Evolutionary conservation across 2,113 vertebrate species (phyloP).

Genomic region (Corvus cornix): DNA sequence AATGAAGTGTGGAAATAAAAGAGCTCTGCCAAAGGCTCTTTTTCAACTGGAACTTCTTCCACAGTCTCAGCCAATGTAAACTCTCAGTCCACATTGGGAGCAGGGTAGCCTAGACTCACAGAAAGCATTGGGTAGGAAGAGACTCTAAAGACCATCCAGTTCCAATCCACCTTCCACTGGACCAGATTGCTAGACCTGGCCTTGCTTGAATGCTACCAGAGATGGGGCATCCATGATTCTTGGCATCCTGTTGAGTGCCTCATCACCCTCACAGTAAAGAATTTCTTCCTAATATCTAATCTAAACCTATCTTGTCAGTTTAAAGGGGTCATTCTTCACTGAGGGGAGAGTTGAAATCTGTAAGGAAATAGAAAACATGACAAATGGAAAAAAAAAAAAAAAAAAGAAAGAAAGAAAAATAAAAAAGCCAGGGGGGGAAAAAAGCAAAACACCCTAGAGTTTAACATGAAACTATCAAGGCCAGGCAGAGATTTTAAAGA

Average conservation of each 20-base stretch:
- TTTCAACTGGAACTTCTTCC: neutral
- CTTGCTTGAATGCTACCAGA: neutral
- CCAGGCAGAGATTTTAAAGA: neutral
- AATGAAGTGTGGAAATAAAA: neutral
- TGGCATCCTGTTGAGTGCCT: neutral
- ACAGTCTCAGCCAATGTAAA: neutral
- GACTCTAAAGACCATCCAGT: neutral
- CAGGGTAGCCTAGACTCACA: neutral
- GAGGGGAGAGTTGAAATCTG: neutral
- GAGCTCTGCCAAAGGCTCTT: neutral
- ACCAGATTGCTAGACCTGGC: neutral
- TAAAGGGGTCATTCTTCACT: neutral
- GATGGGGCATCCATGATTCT: neutral
- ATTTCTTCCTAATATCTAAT: neutral
- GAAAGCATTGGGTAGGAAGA: neutral
- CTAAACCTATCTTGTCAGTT: neutral
- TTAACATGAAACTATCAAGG: neutral
- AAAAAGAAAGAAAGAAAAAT: neutral
- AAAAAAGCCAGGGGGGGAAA: no score
- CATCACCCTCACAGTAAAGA: neutral
- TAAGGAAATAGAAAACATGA: neutral
- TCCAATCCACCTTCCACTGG: neutral
- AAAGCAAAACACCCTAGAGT: neutral
- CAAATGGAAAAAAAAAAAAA: neutral
- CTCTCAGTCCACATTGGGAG: fast-evolving